A percentile compares a stretch with the other conserved stretches of the same genome.
Conservation (phyloP, 2,113 vertebrate species). For the Pipa parva region DNA sequence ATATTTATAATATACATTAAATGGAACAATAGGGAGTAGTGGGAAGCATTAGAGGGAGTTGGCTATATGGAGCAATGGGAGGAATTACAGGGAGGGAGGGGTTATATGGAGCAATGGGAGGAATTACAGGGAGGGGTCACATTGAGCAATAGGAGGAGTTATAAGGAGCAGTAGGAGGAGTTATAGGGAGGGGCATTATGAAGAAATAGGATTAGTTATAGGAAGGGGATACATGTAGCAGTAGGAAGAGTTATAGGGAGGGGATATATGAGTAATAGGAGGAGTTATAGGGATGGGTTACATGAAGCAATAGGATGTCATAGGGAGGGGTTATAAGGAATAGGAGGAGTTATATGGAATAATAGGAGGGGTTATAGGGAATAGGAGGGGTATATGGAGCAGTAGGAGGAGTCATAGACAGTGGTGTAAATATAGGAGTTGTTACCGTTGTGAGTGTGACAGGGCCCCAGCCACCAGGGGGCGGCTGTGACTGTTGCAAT, state of each 20-base stretch:
- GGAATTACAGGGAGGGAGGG: background rate
- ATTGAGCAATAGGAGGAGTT: background rate
- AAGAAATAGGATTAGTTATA: background rate
- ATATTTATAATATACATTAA: background rate
- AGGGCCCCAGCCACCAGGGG: no score
- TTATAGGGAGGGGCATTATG: slow-evolving; percentile 1
- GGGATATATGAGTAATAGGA: background rate
- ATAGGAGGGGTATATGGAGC: background rate
- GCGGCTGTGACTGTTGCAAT: no score
- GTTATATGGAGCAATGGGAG: slow-evolving; percentile 3
- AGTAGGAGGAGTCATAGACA: background rate
- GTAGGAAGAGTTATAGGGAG: background rate
- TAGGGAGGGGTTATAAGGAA: background rate
- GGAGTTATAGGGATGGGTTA: background rate
- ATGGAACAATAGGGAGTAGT: background rate
- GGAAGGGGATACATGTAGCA: slow-evolving; percentile 1
- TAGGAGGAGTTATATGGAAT: background rate
- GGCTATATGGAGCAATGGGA: slow-evolving; percentile 12
- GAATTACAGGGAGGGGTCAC: background rate
- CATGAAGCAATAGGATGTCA: background rate
- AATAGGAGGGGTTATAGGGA: background rate
- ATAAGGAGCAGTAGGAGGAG: background rate
- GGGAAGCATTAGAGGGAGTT: no score
- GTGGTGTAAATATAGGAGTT: background rate
- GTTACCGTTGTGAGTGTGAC: no score